Base-by-base conservation (phyloP, 2,113 vertebrate genomes). In the Perca flavescens region DNA sequence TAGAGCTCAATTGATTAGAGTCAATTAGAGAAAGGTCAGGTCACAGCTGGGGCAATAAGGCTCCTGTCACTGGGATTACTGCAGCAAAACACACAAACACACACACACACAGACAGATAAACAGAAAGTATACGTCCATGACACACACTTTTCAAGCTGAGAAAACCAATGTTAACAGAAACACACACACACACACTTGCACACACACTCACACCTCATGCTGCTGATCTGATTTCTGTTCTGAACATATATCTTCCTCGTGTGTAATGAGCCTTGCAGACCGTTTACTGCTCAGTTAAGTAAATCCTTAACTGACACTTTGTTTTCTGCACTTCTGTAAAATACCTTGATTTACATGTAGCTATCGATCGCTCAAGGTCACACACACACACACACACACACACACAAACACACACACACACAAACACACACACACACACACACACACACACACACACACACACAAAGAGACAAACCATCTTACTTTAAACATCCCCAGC, bases 1-100 rank as follows among this genome's bases (percentile, higher is more conserved):
- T 46, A 46, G 79, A 83, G 80, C 82, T 87, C 86, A 63, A 93
- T 92, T 92, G 92, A 92, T 91, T 90, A 67, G 83, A 88, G 80
- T 92, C 89, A 93, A 92, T 92, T 92, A 92, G 92, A 74, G 82
- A 87, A 93, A 93, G 87, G 89, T 93, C 88, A 88, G 89, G 74
- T 63, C 88, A 85, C 88, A 85, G 90, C 82, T 86, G 91, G 86
- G 70, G 77, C 78, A 46, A 36, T 56, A 17, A 71, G 86, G 70
- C 76, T 34, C 65, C 82, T 47, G 74, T 83, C 67, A 21, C 63
- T 65, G 83, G 88, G 71, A 80, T 70, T 43, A 82, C 65, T 64
- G 72, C 80, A 40, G 54, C 19, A 43, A 25, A 65, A 34, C 21
- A 49, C 19, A 73, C 19, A 14, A 0, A 3, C 50, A 74, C 22